Base-by-base conservation (phyloP, 2,888 invertebrate genomes). In the Clusia tigrina region DNA sequence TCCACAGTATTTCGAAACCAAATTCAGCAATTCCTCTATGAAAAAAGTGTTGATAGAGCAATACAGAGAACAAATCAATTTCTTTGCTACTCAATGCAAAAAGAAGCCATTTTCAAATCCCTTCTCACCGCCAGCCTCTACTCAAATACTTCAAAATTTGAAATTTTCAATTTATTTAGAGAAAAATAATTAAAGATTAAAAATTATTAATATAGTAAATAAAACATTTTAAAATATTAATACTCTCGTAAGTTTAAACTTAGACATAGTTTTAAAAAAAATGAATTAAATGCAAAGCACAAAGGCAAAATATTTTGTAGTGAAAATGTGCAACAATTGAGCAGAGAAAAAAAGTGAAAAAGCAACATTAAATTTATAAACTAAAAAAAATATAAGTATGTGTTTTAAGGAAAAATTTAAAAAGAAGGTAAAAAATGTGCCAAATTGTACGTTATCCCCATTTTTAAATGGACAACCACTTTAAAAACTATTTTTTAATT, bases 381-480 rank as follows among this genome's bases (percentile, higher is more conserved):
- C 58, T 62, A n/a, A 42, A 64, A 51, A 18, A 37, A 58, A 37
- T 20, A 52, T 57, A 58, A 32, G 48, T 54, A 46, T 55, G 38
- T 23, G 38, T 59, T 59, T 63, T 56, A 63, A 69, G 58, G 63
- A 69, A 58, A 65, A 63, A 67, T 24, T 59, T 54, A 70, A 74
- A n/a, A n/a, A n/a, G n/a, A n/a, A n/a, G n/a, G n/a, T n/a, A n/a
- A n/a, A n/a, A 78, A 78, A 80, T 81, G 81, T 81, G 81, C 81
- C 81, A 81, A 81, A 81, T 81, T 82, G 81, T 81, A 81, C 77
- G 80, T 79, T 79, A 78, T 76, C 73, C 70, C 79, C 70, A 74
- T 79, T 78, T 68, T 74, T 71, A 67, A 73, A 71, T 74, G 74
- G 71, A 26, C 71, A 66, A 60, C 53, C 48, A 23, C 61, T 48